A percentile compares a stretch with the other conserved stretches of the same genome.
phyloP scores from a whole-genome alignment of 2,113 vertebrate species.

The Hylia prasina region DNA sequence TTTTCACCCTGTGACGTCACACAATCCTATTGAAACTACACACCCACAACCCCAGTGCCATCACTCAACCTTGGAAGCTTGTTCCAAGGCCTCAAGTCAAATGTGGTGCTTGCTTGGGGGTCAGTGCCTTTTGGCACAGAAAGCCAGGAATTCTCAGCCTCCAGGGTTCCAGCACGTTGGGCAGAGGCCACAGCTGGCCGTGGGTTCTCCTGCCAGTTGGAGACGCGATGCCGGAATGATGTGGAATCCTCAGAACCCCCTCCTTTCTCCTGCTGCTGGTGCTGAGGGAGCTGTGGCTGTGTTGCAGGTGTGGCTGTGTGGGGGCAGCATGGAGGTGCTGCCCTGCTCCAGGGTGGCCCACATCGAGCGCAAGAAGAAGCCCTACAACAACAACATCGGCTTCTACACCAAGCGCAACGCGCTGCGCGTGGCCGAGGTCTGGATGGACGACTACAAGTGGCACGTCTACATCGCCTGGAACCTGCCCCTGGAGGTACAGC shows the following conservation, averaged over 20 bases:
- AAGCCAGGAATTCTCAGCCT: too few species aligned
- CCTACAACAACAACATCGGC: constrained; percentile 93
- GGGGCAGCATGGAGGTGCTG: constrained; percentile 97
- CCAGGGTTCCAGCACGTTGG: too few species aligned
- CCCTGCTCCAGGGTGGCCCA: constrained; percentile 96
- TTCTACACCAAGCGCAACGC: constrained; percentile 95
- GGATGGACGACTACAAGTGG: constrained; percentile 97
- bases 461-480: constrained; percentile 98
- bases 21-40: too few species aligned
- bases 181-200: not conserved
- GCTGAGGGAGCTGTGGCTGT: not conserved
- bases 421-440: constrained; percentile 93
- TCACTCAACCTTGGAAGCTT: too few species aligned
- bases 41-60: too few species aligned
- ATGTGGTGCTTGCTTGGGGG: too few species aligned
- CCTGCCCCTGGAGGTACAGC: constrained; percentile 87
- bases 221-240: accelerated
- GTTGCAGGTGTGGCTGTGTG: constrained; percentile 92
- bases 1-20: too few species aligned
- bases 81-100: too few species aligned
- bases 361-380: constrained; percentile 93
- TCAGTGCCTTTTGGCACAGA: too few species aligned
- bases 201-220: not conserved
- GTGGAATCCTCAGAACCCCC: accelerated
- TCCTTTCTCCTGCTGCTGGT: not conserved